Base-by-base conservation (phyloP, 2,113 vertebrate genomes). In the Syrmaticus mikado region DNA sequence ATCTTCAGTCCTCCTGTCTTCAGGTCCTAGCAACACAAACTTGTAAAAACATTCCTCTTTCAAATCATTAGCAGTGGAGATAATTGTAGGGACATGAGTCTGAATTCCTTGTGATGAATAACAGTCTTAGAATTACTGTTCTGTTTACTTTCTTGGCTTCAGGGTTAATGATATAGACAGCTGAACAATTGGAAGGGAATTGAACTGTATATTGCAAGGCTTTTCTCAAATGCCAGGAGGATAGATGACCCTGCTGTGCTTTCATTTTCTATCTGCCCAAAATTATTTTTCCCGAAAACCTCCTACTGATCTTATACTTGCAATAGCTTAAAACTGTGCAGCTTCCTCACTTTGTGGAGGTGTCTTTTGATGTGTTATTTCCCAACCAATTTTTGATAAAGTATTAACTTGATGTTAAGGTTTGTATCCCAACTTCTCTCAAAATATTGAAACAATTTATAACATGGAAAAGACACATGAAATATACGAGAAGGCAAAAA, bases 121-220 rank as follows among this genome's bases (percentile, higher is more conserved):
- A 38, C 53, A 85, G 62, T 32, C 67, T 85, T 90, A 71, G 76
- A 87, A 61, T 53, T 87, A 86, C 48, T 81, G 78, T 38, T 81
- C 76, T 97, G 67, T 84, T 86, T 94, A 76, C 73, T 92, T 92
- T 82, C 92, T 87, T 92, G 87, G 57, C 83, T 85, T 21, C 2
- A 0, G 76, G 73, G 87, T 88, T 93, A 93, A 97, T 85, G 80
- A 96, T 82, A 84, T 13, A 83, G 92, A 91, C 73, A 86, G 88
- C 55, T 82, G 83, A 91, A 93, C 89, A 93, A 93, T 65, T 93
- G 82, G 68, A 89, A 88, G 24, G 76, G 53, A 94, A 92, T 87
- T 80, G 87, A 96, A 93, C 89, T 68, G 52, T 83, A 58, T 90
- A 77, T 86, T 91, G 71, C 64, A 92, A 79, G 65, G 58, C 78